Evolutionary conservation across 2,797 vertebrate species (phyloP).

Genomic region (Fratercula arctica): DNA sequence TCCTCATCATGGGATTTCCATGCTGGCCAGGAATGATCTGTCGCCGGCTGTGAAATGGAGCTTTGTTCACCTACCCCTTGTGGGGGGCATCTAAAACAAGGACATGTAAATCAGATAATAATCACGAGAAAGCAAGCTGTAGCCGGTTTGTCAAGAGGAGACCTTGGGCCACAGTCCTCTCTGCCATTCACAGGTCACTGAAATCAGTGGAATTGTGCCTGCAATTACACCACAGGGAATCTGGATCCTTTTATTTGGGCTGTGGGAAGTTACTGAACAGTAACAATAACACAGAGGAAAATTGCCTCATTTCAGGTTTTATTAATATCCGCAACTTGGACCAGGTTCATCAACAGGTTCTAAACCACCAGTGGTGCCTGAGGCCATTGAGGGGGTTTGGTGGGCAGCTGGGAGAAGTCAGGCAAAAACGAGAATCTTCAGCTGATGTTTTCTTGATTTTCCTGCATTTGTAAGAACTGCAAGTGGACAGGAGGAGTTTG

Average conservation of each 20-base stretch:
- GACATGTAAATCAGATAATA: neutral
- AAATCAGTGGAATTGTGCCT: constrained; percentile 20
- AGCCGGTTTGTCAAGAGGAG: constrained; percentile 27
- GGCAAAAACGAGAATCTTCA: neutral
- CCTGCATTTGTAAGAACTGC: neutral
- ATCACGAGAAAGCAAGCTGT: constrained; percentile 1
- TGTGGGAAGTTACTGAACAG: constrained; percentile 10
- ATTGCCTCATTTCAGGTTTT: neutral
- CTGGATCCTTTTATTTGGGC: neutral
- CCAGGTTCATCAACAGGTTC: neutral
- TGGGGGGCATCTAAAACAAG: neutral
- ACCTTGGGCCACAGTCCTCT: neutral
- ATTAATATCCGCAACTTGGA: neutral
- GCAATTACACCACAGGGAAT: constrained; percentile 14
- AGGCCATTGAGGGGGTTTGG: neutral
- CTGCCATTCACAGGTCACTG: constrained; percentile 55
- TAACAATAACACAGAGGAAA: neutral
- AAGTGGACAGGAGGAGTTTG: neutral
- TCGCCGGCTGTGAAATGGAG: neutral
- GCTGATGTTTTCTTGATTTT: neutral
- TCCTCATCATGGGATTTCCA: accelerated
- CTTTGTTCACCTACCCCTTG: neutral
- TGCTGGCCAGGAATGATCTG: neutral
- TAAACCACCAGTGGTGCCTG: neutral
- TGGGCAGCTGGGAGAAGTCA: neutral